These are phyloP conservation scores for Myoxocephalus aenaeus DNA, from an alignment of 2,797 vertebrate genomes.

Conservation along the genomic window DNA sequence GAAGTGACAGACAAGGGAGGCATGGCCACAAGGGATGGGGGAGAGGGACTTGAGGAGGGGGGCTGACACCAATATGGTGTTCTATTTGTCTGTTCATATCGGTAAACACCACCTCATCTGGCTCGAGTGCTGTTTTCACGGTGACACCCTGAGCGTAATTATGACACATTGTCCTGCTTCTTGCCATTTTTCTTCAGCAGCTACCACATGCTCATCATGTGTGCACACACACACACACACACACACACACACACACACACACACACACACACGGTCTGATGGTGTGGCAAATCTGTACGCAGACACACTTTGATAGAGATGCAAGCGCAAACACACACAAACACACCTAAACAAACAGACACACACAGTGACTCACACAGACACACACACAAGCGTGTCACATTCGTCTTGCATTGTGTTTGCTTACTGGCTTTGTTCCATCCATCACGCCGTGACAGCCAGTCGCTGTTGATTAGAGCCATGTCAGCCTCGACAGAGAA, in stretches of 20 bases:
- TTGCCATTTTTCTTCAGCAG: slow-evolving; percentile 49
- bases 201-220: slow-evolving; percentile 48
- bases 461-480: slow-evolving; percentile 81
- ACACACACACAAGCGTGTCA: slow-evolving; percentile 35
- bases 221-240: background rate
- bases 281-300: slow-evolving; percentile 29
- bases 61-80: slow-evolving; percentile 63
- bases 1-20: slow-evolving; percentile 71
- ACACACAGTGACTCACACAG: slow-evolving; percentile 24
- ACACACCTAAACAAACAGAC: slow-evolving; percentile 33
- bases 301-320: slow-evolving; percentile 42
- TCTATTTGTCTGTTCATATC: slow-evolving; percentile 63
- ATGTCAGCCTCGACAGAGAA: slow-evolving; percentile 73
- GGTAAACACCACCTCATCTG: slow-evolving; percentile 72
- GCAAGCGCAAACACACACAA: slow-evolving; percentile 47
- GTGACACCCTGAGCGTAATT: slow-evolving; percentile 63
- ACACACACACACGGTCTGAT: background rate
- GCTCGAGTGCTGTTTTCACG: slow-evolving; percentile 55
- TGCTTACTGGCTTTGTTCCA: slow-evolving; percentile 76
- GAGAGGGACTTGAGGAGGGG: slow-evolving; percentile 17
- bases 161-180: slow-evolving; percentile 67
- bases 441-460: slow-evolving; percentile 78
- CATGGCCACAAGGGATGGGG: slow-evolving; percentile 58
- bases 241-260: background rate
- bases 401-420: slow-evolving; percentile 73